Conservation (phyloP, 2,888 invertebrate genomes). For the Dicroscelio sp. region DNA sequence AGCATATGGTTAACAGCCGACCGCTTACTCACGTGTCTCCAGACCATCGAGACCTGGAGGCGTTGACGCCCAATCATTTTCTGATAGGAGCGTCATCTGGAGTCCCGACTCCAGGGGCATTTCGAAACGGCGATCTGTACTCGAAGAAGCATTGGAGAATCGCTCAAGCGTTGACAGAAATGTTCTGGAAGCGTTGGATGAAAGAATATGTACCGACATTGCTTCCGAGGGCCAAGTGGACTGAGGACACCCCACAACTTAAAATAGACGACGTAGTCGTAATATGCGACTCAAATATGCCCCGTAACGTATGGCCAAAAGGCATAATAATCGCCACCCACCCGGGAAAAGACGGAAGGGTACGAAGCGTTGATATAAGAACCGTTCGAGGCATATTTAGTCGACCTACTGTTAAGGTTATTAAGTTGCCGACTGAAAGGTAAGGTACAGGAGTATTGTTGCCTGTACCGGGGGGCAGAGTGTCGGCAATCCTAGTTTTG, state of each 20-base stretch:
- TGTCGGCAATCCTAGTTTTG: slow-evolving; percentile 14
- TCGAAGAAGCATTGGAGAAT: slow-evolving; percentile 60
- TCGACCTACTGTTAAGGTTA: neutral
- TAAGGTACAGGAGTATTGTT: neutral
- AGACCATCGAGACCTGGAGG: slow-evolving; percentile 81
- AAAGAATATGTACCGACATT: slow-evolving; percentile 72
- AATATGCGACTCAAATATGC: neutral
- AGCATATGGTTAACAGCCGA: slow-evolving; percentile 82
- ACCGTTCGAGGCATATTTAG: neutral
- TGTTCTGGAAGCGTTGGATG: slow-evolving; percentile 78
- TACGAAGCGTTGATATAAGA: neutral
- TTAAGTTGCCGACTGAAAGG: neutral
- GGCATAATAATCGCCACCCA: neutral
- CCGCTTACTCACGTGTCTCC: slow-evolving; percentile 85
- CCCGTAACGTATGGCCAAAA: slow-evolving; percentile 19
- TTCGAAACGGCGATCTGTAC: slow-evolving; percentile 14
- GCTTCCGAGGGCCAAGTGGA: neutral
- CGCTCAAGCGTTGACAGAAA: slow-evolving; percentile 64
- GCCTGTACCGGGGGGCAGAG: neutral
- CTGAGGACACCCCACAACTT: neutral
- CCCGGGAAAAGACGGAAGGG: neutral
- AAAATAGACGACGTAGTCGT: neutral
- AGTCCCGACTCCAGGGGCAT: neutral
- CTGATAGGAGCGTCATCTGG: slow-evolving; percentile 76
- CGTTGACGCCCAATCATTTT: slow-evolving; percentile 76